These are phyloP conservation scores for Leptosomus discolor DNA, from an alignment of 2,113 vertebrate genomes.

Conservation along the genomic window DNA sequence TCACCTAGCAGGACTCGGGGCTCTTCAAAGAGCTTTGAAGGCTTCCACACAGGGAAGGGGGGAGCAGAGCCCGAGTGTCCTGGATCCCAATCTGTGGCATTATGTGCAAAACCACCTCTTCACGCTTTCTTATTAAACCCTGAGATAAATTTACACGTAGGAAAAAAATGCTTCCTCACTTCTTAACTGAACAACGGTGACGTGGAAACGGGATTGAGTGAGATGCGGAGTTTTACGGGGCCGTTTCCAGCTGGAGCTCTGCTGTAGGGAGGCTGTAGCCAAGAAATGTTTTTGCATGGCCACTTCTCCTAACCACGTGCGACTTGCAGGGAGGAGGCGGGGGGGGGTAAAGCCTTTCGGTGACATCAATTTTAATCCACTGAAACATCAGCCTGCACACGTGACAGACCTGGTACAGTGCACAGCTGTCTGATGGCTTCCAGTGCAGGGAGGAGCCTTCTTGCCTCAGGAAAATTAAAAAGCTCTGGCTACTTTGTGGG, in stretches of 20 bases:
- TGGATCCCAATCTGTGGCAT: not conserved
- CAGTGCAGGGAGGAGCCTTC: not conserved
- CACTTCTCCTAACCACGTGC: not conserved
- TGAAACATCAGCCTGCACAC: not conserved
- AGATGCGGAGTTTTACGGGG: accelerated
- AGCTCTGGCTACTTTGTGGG: not conserved
- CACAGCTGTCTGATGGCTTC: not conserved
- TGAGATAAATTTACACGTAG: accelerated
- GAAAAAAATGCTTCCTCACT: not conserved
- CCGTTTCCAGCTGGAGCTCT: not conserved
- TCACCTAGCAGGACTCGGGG: not conserved
- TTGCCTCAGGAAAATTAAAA: not conserved
- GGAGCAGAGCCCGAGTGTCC: not conserved
- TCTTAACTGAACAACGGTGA: not conserved
- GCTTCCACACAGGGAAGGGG: not conserved
- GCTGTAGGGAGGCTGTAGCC: not conserved
- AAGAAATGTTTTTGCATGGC: not conserved
- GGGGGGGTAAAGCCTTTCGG: not conserved
- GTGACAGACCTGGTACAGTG: not conserved
- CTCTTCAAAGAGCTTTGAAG: not conserved
- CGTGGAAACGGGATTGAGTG: accelerated
- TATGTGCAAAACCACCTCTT: not conserved
- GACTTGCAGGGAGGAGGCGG: not conserved
- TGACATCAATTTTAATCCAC: not conserved
- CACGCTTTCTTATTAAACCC: not conserved